phyloP scores from a whole-genome alignment of 2,113 vertebrate genomes.

The crab-eating macaque (Macaca fascicularis) region T2T-MFA8v1.1 NC_088381.1:167038501-167039000 shows the following conservation, averaged over 20 bases:
- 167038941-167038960: not conserved
- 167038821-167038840: fast-evolving
- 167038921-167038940: not conserved
- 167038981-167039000: fast-evolving
- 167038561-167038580: not conserved
- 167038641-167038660: fast-evolving
- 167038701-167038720: too few species aligned
- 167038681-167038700: too few species aligned
- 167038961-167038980: not conserved
- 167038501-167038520: not conserved
- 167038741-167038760: not conserved
- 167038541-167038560: not conserved
- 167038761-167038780: not conserved
- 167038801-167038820: fast-evolving
- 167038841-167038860: fast-evolving
- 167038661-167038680: fast-evolving
- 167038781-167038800: not conserved
- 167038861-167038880: fast-evolving
- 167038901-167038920: not conserved
- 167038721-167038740: not conserved
- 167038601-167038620: too few species aligned
- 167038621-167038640: not conserved
- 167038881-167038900: not conserved
- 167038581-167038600: fast-evolving
- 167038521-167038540: too few species aligned